Conservation (phyloP, 2,797 vertebrate genomes). For the Taenioides sp. region DNA sequence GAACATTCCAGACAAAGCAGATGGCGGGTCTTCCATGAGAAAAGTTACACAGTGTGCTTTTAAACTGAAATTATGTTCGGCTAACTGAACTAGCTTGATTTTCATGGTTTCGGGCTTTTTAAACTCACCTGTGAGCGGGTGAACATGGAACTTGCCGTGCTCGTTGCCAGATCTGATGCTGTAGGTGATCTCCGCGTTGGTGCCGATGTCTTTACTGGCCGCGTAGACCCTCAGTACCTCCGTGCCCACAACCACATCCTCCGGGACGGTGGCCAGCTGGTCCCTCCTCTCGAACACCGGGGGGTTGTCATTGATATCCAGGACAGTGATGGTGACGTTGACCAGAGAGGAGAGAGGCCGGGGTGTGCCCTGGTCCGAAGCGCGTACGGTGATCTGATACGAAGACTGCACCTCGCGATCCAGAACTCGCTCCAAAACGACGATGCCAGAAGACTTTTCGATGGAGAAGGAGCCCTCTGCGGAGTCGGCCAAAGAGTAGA, state of each 20-base stretch:
- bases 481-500: conserved; percentile 86
- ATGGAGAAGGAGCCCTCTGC: conserved; percentile 89
- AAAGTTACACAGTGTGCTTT: no score
- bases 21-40: no score
- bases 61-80: no score
- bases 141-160: conserved; percentile 89
- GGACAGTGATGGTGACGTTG: conserved; percentile 88
- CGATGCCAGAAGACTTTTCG: conserved; percentile 86
- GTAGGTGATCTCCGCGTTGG: conserved; percentile 95
- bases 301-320: conserved; percentile 97
- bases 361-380: conserved; percentile 85
- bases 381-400: conserved; percentile 86
- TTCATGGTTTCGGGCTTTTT: background rate
- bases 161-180: conserved; percentile 93
- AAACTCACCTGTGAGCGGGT: conserved; percentile 86
- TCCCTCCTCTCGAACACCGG: conserved; percentile 94
- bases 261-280: conserved; percentile 87
- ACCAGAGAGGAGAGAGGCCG: conserved; percentile 82
- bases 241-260: conserved; percentile 85
- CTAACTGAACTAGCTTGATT: background rate
- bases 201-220: conserved; percentile 95
- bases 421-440: conserved; percentile 86
- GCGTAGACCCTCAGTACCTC: conserved; percentile 89
- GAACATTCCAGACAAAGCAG: no score
- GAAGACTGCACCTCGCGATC: conserved; percentile 89